Conservation (phyloP, 2,888 invertebrate species). For the Ischnura elegans region DNA sequence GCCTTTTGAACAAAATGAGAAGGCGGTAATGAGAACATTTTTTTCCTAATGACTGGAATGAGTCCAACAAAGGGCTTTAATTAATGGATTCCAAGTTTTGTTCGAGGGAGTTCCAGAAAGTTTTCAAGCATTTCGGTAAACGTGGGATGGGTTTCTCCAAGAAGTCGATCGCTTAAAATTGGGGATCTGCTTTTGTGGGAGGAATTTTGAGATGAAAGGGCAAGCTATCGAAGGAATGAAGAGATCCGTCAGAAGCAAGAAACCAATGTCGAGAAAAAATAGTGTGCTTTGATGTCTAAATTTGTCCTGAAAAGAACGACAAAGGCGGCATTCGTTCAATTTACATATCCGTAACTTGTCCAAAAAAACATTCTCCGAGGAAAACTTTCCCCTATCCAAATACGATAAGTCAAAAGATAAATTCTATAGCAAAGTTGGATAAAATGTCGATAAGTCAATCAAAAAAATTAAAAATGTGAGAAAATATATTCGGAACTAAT, state of each 20-base stretch:
- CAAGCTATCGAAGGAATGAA: not conserved
- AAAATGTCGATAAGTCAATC: too few species aligned
- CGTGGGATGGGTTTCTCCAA: not conserved
- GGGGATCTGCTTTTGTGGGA: not conserved
- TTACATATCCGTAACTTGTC: not conserved
- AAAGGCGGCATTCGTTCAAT: not conserved
- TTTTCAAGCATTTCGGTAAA: not conserved
- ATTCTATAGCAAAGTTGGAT: too few species aligned
- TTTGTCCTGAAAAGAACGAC: not conserved
- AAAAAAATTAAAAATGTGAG: too few species aligned
- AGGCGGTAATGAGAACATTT: conserved; percentile 3
- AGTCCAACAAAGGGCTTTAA: conserved; percentile 31
- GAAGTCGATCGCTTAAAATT: not conserved
- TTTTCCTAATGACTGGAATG: conserved; percentile 8
- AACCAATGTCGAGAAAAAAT: not conserved
- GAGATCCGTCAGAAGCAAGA: not conserved
- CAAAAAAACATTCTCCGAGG: not conserved
- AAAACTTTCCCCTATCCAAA: not conserved
- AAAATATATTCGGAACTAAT: too few species aligned
- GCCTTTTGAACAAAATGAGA: not conserved
- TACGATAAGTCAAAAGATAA: too few species aligned
- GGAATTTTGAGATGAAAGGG: not conserved
- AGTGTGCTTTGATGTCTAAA: not conserved
- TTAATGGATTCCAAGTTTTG: conserved; percentile 14
- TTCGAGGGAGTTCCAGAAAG: not conserved